phyloP scores from a whole-genome alignment of 2,113 vertebrate genomes.

The Brienomyrus brachyistius region DNA sequence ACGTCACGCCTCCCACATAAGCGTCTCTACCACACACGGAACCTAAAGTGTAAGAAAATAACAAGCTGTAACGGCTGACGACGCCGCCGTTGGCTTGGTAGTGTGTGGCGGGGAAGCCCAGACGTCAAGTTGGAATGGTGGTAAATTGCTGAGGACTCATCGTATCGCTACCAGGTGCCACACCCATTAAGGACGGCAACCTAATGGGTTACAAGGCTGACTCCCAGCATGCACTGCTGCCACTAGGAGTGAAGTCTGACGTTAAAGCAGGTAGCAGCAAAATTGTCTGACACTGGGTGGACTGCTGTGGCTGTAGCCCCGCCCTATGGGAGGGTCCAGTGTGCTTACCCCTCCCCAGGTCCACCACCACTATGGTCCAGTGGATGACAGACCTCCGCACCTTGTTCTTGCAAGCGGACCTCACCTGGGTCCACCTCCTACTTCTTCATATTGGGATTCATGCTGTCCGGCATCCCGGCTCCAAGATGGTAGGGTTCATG shows the following conservation, averaged over 20 bases:
- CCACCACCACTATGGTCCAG: neutral
- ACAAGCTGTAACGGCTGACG: neutral
- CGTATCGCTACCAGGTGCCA: neutral
- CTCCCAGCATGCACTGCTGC: conserved; percentile 3
- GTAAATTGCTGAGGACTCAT: neutral
- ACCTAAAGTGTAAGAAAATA: neutral
- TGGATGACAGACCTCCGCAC: neutral
- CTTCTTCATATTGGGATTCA: neutral
- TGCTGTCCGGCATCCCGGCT: neutral
- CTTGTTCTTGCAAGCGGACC: neutral
- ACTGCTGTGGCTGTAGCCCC: neutral
- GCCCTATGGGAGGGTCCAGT: neutral
- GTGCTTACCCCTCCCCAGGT: neutral
- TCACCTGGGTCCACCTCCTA: neutral
- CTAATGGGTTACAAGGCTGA: neutral
- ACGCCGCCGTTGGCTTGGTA: neutral
- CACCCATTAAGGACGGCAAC: neutral
- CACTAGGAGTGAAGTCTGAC: neutral
- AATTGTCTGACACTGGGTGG: neutral
- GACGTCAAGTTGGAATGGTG: neutral
- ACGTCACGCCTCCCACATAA: neutral
- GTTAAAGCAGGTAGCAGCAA: neutral
- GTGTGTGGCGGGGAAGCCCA: neutral
- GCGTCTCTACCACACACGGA: neutral
- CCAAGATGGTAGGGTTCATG: neutral